Base-by-base conservation (phyloP, 2,113 vertebrate species). In the Triplophysa siluroides region DNA sequence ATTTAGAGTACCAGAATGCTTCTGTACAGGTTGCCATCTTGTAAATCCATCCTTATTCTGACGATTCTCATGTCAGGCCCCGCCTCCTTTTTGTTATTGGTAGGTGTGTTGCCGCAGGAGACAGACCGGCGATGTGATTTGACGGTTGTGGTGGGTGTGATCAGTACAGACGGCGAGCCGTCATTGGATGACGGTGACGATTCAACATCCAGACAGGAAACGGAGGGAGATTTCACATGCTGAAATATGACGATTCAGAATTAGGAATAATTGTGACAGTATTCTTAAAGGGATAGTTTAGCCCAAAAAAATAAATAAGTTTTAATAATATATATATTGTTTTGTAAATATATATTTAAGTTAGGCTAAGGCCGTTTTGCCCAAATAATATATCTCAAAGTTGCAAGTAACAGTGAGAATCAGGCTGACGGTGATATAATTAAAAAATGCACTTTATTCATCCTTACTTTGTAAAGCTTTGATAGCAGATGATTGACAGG, bases 51-150 rank as follows among this genome's bases (percentile, higher is more conserved):
- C 79, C 94, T 90, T 33, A 95, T 95, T 5, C 93, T 89, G 90
- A 98, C 93, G 86, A 98, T 95, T 8, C 92, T 87, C 87, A 95
- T 95, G 18, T 92, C 93, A 50, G 88, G 90, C 76, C 88, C 93
- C 6, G 87, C 92, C 8, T 82, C 88, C 18, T 78, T 79, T n/a
- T 75, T 47, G 69, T 78, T 84, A 23, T 71, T 69, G 78, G 79
- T 8, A 47, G 92, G 84, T 78, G 86, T 85, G 92, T 90, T 92
- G 69, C 96, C 95, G 43, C 96, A 98, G 68, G 96, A 97, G 60
- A 94, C 94, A 0, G 96, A 97, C n/a, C 96, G 94, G n/a, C 95
- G 93, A 85, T 98, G 96, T 1, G 93, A 94, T 67, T 93, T 94
- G 16, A 88, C 68, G 12, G 88, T 88, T 73, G 67, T 54, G n/a